A percentile compares a stretch with the other conserved stretches of the same genome.
phyloP scores from a whole-genome alignment of 2,797 vertebrate species.

The Notolabrus celidotus region DNA sequence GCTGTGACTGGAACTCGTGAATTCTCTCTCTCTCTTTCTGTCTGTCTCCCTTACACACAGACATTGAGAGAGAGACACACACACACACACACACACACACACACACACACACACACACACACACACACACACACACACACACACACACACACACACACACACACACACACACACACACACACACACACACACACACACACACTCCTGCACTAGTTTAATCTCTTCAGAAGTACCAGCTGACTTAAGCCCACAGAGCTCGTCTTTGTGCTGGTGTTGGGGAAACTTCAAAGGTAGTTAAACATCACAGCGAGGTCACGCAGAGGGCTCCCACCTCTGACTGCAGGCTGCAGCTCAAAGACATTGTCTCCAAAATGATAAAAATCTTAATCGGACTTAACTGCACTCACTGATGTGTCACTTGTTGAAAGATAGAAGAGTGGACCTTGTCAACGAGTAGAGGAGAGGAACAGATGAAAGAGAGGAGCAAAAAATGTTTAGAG shows the following conservation, averaged over 20 bases:
- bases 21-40: conserved; percentile 52
- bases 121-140: conserved; percentile 50
- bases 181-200: conserved; percentile 48
- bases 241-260: conserved; percentile 71
- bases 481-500: background rate
- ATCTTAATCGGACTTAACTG: conserved; percentile 63
- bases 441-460: conserved; percentile 21
- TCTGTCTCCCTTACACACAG: conserved; percentile 31
- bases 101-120: conserved; percentile 50
- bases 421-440: conserved; percentile 47
- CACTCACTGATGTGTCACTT: conserved; percentile 49
- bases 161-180: conserved; percentile 49
- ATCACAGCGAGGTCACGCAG: conserved; percentile 72
- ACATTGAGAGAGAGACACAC: conserved; percentile 59
- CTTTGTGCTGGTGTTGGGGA: conserved; percentile 75
- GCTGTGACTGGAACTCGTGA: conserved; percentile 68
- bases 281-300: conserved; percentile 81
- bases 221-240: conserved; percentile 66
- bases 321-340: conserved; percentile 67
- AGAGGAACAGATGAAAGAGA: conserved; percentile 21
- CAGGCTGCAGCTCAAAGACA: conserved; percentile 47
- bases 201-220: conserved; percentile 67
- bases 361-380: conserved; percentile 63
- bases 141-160: conserved; percentile 38
- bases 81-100: conserved; percentile 28